phyloP scores from a whole-genome alignment of 2,113 vertebrate genomes.

The Serilophus lunatus region DNA sequence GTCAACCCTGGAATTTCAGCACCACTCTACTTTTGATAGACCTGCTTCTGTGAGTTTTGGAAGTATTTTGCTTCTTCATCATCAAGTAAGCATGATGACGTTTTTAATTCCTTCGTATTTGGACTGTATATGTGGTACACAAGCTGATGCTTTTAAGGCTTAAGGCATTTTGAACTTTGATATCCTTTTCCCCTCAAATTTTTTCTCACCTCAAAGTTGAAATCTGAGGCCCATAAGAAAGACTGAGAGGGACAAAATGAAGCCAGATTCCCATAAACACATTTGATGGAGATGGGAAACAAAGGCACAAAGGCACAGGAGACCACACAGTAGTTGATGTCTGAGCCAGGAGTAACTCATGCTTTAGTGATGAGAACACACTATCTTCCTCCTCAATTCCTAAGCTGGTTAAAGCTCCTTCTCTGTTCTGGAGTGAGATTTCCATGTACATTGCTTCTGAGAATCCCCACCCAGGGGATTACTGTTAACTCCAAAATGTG shows the following conservation, averaged over 20 bases:
- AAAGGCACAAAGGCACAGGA: background rate
- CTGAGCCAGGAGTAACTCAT: background rate
- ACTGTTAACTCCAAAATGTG: background rate
- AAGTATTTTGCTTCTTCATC: background rate
- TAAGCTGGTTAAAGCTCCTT: background rate
- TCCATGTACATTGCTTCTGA: background rate
- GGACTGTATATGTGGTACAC: background rate
- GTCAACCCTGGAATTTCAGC: background rate
- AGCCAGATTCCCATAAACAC: background rate
- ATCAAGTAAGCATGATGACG: background rate
- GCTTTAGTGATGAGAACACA: background rate
- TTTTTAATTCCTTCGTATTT: background rate
- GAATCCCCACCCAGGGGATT: background rate
- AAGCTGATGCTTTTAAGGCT: background rate
- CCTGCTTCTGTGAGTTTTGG: background rate
- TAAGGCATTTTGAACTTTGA: background rate
- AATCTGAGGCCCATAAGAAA: background rate
- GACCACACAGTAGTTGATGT: constrained; percentile 8
- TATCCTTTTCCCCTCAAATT: background rate
- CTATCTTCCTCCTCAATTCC: background rate
- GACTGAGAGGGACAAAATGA: background rate
- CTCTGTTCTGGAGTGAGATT: background rate
- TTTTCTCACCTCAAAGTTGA: background rate
- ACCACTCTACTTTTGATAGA: background rate
- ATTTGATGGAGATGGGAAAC: background rate